phyloP scores from a whole-genome alignment of 2,888 invertebrate genomes.

The Trissolcus brochymenae region DNA sequence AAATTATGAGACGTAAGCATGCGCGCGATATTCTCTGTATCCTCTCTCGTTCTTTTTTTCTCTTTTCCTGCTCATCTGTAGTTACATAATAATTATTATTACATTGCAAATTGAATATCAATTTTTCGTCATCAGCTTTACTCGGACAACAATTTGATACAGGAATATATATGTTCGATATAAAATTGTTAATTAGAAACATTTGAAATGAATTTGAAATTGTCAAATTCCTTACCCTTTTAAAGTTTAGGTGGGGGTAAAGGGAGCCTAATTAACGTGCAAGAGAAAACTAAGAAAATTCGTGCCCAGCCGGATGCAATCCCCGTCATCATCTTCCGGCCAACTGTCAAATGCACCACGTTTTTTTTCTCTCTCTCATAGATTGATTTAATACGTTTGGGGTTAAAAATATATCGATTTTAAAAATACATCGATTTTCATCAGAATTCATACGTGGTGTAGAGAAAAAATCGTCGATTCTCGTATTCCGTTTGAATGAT shows the following conservation, averaged over 20 bases:
- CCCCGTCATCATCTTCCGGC: constrained; percentile 14
- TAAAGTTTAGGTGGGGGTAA: constrained; percentile 1
- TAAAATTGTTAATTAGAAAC: too few species aligned
- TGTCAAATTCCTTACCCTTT: too few species aligned
- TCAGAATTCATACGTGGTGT: too few species aligned
- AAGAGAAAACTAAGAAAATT: constrained; percentile 25
- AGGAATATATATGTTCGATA: too few species aligned
- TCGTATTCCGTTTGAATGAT: neutral
- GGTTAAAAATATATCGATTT: too few species aligned
- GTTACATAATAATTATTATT: neutral
- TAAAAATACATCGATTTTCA: constrained; percentile 1
- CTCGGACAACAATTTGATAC: too few species aligned
- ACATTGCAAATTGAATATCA: too few species aligned
- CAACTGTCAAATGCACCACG: constrained; percentile 11
- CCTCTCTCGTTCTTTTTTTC: constrained; percentile 10
- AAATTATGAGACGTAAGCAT: constrained; percentile 38
- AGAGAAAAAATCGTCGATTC: too few species aligned
- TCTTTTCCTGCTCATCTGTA: neutral
- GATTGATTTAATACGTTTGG: neutral
- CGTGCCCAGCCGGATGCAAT: constrained; percentile 28
- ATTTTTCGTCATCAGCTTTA: too few species aligned
- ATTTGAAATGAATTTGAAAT: too few species aligned
- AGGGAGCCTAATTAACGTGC: constrained; percentile 5
- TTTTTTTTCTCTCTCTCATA: neutral
- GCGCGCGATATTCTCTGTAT: constrained; percentile 1